Percentiles rank a stretch among this genome's conserved stretches.
phyloP scores from a whole-genome alignment of 1,140 invertebrate genomes.

The Scaptodrosophila lebanonensis region DNA sequence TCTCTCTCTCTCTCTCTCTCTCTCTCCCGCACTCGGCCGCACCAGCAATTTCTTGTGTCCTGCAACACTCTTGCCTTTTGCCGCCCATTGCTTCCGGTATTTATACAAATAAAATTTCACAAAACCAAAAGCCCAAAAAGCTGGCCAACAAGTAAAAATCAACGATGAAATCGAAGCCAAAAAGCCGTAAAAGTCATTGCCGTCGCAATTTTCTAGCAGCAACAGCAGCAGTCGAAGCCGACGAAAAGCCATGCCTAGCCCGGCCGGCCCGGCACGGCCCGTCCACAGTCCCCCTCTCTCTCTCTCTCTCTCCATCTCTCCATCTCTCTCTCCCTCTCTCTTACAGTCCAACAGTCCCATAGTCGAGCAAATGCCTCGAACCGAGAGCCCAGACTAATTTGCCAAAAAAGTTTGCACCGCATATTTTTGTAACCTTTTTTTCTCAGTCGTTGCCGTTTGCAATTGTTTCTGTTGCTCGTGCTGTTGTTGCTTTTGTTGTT shows the following conservation, averaged over 20 bases:
- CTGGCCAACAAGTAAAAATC: conserved; percentile 57
- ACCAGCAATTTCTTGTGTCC: too few species aligned
- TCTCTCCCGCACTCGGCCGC: too few species aligned
- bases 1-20: too few species aligned
- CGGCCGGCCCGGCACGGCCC: too few species aligned
- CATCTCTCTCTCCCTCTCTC: too few species aligned
- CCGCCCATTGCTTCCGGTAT: conserved; percentile 65
- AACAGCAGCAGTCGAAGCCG: conserved; percentile 8
- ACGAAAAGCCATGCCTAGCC: conserved; percentile 8
- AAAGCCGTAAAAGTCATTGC: conserved; percentile 52
- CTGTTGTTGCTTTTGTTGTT: conserved; percentile 51
- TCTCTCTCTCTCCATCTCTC: too few species aligned
- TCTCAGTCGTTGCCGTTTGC: conserved; percentile 20
- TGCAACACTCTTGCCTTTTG: too few species aligned
- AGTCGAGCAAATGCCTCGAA: not conserved
- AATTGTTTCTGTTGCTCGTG: not conserved
- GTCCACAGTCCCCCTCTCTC: too few species aligned
- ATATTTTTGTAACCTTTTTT: conserved; percentile 71
- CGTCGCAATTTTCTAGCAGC: conserved; percentile 22
- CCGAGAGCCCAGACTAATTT: conserved; percentile 64
- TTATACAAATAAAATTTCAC: conserved; percentile 73
- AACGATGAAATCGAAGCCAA: conserved; percentile 67
- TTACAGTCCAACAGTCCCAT: too few species aligned
- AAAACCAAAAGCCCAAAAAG: conserved; percentile 26
- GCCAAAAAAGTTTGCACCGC: conserved; percentile 73